A percentile compares a stretch with the other conserved stretches of the same genome.
These are phyloP conservation scores for Nilaparvata lugens DNA, from an alignment of 1,140 invertebrate genomes.

Conservation along the genomic window DNA sequence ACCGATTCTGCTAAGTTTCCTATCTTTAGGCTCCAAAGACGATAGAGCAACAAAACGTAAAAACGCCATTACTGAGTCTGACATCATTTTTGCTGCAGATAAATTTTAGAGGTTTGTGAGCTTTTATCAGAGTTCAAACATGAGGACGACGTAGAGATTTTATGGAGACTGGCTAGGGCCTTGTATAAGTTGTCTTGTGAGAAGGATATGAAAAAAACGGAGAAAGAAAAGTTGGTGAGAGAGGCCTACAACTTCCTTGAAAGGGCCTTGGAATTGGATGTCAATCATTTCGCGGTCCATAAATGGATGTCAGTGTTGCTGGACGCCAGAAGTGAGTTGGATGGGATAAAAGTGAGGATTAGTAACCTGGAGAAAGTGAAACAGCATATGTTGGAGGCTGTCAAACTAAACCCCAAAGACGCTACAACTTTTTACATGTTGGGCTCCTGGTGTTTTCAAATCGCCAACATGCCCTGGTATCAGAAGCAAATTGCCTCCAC, in stretches of 20 bases:
- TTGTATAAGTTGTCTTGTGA: conserved; percentile 61
- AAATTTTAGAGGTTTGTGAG: no score
- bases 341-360: conserved; percentile 62
- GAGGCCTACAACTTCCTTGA: conserved; percentile 54
- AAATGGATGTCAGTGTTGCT: conserved; percentile 79
- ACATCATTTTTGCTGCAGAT: no score
- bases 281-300: conserved; percentile 60
- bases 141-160: conserved; percentile 52
- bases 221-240: conserved; percentile 46
- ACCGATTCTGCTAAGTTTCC: no score
- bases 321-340: conserved; percentile 52
- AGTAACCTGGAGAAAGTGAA: conserved; percentile 58
- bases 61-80: no score
- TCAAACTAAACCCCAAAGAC: conserved; percentile 69
- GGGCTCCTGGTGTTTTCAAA: conserved; percentile 60
- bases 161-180: conserved; percentile 61
- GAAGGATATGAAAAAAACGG: conserved; percentile 32
- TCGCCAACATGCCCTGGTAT: conserved; percentile 72
- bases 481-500: conserved; percentile 65
- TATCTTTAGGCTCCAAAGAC: no score
- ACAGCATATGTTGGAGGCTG: conserved; percentile 62
- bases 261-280: conserved; percentile 45
- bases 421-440: conserved; percentile 65
- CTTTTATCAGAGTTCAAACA: no score
- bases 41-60: no score